Evolutionary conservation across 64 coral and sea anemone species (phyloP).

Genomic region (Montipora cactus): DNA sequence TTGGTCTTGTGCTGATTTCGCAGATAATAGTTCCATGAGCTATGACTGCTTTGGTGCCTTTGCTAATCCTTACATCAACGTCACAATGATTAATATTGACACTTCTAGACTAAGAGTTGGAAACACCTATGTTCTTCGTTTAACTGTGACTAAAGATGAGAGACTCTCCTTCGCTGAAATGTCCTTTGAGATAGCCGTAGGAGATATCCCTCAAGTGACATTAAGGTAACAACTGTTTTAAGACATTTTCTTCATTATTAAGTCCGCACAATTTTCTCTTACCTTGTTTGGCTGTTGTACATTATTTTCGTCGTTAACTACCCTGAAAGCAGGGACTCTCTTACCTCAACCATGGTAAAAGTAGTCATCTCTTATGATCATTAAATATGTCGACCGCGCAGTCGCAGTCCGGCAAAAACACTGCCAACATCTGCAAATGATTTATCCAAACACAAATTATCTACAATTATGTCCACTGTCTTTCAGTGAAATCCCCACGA

Average conservation of each 20-base stretch:
- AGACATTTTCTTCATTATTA: not conserved
- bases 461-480: too few species aligned
- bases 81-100: not conserved
- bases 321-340: too few species aligned
- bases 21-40: not conserved
- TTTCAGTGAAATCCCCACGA: too few species aligned
- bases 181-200: constrained; percentile 7
- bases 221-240: constrained; percentile 12
- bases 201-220: constrained; percentile 18
- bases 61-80: not conserved
- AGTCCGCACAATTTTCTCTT: not conserved
- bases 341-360: too few species aligned
- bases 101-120: not conserved
- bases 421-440: too few species aligned
- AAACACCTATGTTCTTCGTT: not conserved
- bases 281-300: too few species aligned
- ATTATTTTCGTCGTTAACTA: too few species aligned
- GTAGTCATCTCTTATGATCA: too few species aligned
- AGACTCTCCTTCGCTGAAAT: constrained; percentile 15
- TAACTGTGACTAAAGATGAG: constrained; percentile 12
- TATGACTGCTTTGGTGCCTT: constrained; percentile 18
- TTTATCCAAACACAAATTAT: too few species aligned
- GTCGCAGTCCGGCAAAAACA: too few species aligned
- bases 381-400: too few species aligned
- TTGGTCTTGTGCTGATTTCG: not conserved